Conservation (phyloP, 2,797 vertebrate species). For the Glossophaga mutica region DNA sequence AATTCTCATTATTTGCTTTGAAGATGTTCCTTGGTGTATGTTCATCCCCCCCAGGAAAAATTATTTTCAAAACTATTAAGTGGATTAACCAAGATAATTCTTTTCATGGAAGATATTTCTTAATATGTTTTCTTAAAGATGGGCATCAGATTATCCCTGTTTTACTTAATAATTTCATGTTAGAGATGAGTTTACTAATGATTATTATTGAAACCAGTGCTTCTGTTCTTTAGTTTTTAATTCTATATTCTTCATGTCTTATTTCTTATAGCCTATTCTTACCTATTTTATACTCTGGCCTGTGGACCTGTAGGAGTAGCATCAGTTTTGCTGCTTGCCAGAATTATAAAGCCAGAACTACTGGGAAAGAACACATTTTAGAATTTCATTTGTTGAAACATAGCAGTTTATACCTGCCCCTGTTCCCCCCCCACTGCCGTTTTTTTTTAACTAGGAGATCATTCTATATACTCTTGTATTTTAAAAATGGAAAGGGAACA, state of each 20-base stretch:
- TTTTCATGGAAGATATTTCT: slow-evolving; percentile 44
- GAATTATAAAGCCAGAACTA: slow-evolving; percentile 25
- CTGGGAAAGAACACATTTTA: background rate
- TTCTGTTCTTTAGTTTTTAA: slow-evolving; percentile 35
- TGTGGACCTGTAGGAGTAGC: background rate
- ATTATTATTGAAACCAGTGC: slow-evolving; percentile 30
- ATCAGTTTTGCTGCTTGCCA: background rate
- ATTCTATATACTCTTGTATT: background rate
- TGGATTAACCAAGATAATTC: slow-evolving; percentile 22
- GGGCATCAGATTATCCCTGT: slow-evolving; percentile 9
- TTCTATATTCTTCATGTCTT: slow-evolving; percentile 38
- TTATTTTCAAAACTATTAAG: slow-evolving; percentile 21
- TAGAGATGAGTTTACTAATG: background rate
- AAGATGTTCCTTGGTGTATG: background rate
- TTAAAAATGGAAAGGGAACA: background rate
- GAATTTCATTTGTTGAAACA: slow-evolving; percentile 24
- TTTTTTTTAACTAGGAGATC: background rate
- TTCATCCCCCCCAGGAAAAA: background rate
- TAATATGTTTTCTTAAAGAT: slow-evolving; percentile 19
- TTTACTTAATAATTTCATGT: background rate
- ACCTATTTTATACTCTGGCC: background rate
- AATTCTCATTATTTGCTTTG: slow-evolving; percentile 23
- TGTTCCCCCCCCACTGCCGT: too few relatives aligned
- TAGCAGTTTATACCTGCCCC: slow-evolving; percentile 8
- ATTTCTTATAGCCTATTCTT: slow-evolving; percentile 2